Evolutionary conservation across 2,113 vertebrate genomes (phyloP).

Genomic region (Misgurnus anguillicaudatus): DNA sequence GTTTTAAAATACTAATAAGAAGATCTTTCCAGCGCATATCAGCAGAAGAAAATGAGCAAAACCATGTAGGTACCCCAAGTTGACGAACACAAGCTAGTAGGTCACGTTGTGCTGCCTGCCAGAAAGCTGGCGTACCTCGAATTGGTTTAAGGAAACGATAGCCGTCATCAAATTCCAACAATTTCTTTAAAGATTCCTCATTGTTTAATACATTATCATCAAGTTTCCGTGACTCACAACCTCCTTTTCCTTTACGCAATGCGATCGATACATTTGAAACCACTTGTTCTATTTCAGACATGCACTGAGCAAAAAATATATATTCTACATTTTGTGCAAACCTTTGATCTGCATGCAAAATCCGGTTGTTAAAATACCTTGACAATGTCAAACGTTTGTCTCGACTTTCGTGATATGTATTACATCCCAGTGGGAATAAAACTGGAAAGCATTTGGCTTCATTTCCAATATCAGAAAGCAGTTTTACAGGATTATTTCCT

Average conservation of each 20-base stretch:
- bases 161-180: constrained; percentile 25
- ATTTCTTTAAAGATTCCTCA: not conserved
- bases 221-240: not conserved
- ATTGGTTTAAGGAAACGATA: constrained; percentile 44
- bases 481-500: not conserved
- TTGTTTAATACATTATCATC: not conserved
- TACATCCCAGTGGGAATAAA: not conserved
- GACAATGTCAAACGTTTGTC: not conserved
- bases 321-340: constrained; percentile 6
- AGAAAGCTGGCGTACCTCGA: constrained; percentile 9
- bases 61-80: constrained; percentile 27
- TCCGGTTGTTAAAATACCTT: not conserved
- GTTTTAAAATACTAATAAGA: constrained; percentile 6
- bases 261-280: not conserved
- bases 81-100: constrained; percentile 34
- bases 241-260: not conserved
- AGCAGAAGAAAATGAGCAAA: constrained; percentile 39
- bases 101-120: constrained; percentile 32
- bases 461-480: not conserved
- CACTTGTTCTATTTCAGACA: not conserved
- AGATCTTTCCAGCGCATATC: constrained; percentile 39
- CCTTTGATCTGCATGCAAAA: not conserved
- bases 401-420: not conserved
- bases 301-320: constrained; percentile 4
- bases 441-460: not conserved